Base-by-base conservation (phyloP, 2,888 invertebrate species). In the Nemurella pictetii region DNA sequence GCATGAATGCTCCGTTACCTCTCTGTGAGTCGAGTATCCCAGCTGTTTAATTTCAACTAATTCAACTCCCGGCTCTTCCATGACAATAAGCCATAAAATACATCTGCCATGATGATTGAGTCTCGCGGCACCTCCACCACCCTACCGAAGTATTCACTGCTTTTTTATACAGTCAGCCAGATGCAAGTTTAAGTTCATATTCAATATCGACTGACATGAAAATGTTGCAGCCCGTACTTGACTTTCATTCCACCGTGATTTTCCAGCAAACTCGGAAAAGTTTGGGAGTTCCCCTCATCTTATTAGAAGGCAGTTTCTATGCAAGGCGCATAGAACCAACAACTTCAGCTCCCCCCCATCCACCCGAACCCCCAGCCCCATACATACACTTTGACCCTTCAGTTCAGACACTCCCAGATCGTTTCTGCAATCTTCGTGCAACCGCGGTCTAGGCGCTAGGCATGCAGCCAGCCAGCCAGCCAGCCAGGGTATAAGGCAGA, bases 241-340 rank as follows among this genome's bases (percentile, higher is more conserved):
- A 55, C 55, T 55, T 55, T 55, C 55, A 55, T 55, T 55, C 55
- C 55, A 15, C 5, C 55, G 55, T 55, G 55, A 55, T 55, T 55
- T 55, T 55, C 55, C 3, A 55, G 20, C 55, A 55, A 55, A 55
- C 55, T 55, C 55, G 55, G 55, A 55, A 55, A 75, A 75, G 75
- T 75, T 35, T 80, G 15, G 1, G 80, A 35, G 80, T 30, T 80
- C 35, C 80, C 80, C 80, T 26, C 36, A 25, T 35, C 35, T 35
- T 35, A 80, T 80, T 80, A 80, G 80, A 80, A 26, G 80, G 80
- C 80, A 35, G 80, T 80, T 80, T 80, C 80, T 35, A 80, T 80
- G 80, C 80, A 80, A 30, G 35, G 27, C 80, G 36, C 80, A 80
- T 80, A 26, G 35, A 35, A 35, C 35, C 80, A 30, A 80, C 80